Evolutionary conservation across 2,797 vertebrate genomes (phyloP).

Genomic region (Rhincodon typus): DNA sequence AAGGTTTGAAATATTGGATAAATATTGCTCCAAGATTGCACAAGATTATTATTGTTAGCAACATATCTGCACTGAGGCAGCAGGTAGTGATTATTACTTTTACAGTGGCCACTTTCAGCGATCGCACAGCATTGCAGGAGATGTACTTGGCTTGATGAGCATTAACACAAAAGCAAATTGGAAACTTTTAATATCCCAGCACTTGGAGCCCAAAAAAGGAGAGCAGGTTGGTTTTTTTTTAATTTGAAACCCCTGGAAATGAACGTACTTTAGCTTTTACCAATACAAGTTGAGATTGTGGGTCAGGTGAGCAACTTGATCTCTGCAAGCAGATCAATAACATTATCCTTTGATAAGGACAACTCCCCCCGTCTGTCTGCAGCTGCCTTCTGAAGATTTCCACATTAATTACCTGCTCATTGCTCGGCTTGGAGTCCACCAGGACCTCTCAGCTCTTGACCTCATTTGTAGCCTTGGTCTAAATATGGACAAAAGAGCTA

Average conservation of each 20-base stretch:
- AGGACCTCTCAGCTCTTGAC: no score
- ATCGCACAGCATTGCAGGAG: background rate
- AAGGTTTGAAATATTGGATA: background rate
- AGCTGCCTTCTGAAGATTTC: background rate
- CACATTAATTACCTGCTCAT: no score
- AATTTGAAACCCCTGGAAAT: background rate
- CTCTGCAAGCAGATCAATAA: background rate
- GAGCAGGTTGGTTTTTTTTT: background rate
- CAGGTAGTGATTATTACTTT: background rate
- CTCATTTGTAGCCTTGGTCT: no score
- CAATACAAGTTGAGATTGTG: background rate
- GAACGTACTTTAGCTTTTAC: background rate
- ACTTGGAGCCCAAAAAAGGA: no score
- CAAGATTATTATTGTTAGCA: background rate
- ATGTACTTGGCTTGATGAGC: background rate
- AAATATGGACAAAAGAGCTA: no score
- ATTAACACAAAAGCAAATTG: background rate
- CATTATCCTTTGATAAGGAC: background rate
- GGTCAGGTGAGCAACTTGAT: background rate
- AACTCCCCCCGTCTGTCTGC: background rate
- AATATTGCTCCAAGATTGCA: background rate
- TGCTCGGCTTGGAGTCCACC: no score
- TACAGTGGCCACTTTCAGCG: background rate
- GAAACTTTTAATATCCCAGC: background rate
- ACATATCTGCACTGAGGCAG: background rate